Percentiles rank a stretch among this genome's conserved stretches.
These are phyloP conservation scores for Drosophila meridionalis DNA, from an alignment of 2,888 invertebrate species.

Conservation along the genomic window DNA sequence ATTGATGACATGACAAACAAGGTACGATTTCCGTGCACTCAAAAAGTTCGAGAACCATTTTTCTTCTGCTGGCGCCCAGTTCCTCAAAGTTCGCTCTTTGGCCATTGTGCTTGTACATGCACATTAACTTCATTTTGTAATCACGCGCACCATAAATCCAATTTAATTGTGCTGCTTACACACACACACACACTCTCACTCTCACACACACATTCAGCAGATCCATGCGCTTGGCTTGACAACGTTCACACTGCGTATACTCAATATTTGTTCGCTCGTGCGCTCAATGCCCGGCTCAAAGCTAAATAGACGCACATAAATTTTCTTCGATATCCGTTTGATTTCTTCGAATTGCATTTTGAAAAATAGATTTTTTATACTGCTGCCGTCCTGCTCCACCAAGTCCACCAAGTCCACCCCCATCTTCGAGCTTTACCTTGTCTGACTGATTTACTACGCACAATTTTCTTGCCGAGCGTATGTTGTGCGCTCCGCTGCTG, in stretches of 20 bases:
- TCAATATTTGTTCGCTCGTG: conserved; percentile 68
- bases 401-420: background rate
- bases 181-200: conserved; percentile 7
- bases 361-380: conserved; percentile 68
- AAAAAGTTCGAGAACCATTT: conserved; percentile 68
- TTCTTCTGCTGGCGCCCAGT: conserved; percentile 37
- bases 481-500: background rate
- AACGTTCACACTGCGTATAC: conserved; percentile 61
- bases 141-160: conserved; percentile 79
- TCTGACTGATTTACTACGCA: conserved; percentile 63
- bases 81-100: conserved; percentile 13
- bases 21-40: conserved; percentile 70
- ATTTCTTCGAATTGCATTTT: conserved; percentile 68
- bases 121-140: conserved; percentile 78
- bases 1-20: conserved; percentile 82
- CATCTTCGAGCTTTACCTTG: conserved; percentile 4
- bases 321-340: conserved; percentile 62
- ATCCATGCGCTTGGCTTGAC: conserved; percentile 32
- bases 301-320: conserved; percentile 75
- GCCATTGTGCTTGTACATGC: conserved; percentile 65
- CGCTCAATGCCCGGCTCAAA: conserved; percentile 58
- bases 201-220: conserved; percentile 30
- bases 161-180: conserved; percentile 73
- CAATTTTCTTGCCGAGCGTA: conserved; percentile 60
- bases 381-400: conserved; percentile 37